These are phyloP conservation scores for Rhinophrynus dorsalis DNA, from an alignment of 2,797 vertebrate species.

Conservation along the genomic window DNA sequence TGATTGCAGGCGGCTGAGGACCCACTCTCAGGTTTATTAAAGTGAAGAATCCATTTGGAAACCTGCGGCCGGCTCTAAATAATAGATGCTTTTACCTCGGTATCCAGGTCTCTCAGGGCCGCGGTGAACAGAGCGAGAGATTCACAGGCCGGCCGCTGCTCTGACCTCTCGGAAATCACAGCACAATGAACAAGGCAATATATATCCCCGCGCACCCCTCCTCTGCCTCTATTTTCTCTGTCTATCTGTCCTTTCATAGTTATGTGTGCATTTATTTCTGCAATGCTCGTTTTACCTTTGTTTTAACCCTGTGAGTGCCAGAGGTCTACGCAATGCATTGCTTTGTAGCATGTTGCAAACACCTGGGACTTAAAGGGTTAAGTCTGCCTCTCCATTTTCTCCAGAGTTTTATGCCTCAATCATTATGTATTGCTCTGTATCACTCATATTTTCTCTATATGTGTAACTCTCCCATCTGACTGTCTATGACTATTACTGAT, in stretches of 20 bases:
- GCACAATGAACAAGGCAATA: slow-evolving; percentile 44
- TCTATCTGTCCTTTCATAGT: slow-evolving; percentile 12
- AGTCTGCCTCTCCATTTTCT: neutral
- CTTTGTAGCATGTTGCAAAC: too few species aligned
- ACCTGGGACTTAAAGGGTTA: too few species aligned
- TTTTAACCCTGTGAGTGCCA: too few species aligned
- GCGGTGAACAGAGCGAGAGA: slow-evolving; percentile 45
- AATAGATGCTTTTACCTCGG: slow-evolving; percentile 50
- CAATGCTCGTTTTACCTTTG: slow-evolving; percentile 34
- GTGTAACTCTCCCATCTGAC: too few species aligned
- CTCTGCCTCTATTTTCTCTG: neutral
- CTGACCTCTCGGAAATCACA: slow-evolving; percentile 49
- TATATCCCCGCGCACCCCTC: slow-evolving; percentile 5
- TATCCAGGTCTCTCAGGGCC: slow-evolving; percentile 48
- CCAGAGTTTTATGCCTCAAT: neutral
- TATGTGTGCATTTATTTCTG: slow-evolving; percentile 15
- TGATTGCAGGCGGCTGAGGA: slow-evolving; percentile 28
- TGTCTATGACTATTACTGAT: too few species aligned
- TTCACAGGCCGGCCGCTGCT: slow-evolving; percentile 40
- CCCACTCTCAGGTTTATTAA: slow-evolving; percentile 44
- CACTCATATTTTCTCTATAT: too few species aligned
- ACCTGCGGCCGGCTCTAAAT: slow-evolving; percentile 45
- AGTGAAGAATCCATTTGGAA: slow-evolving; percentile 50
- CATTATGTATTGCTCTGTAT: neutral
- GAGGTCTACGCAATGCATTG: too few species aligned